These are phyloP conservation scores for Lacanobia wlatinum DNA, from an alignment of 2,888 invertebrate species.

Conservation along the genomic window DNA sequence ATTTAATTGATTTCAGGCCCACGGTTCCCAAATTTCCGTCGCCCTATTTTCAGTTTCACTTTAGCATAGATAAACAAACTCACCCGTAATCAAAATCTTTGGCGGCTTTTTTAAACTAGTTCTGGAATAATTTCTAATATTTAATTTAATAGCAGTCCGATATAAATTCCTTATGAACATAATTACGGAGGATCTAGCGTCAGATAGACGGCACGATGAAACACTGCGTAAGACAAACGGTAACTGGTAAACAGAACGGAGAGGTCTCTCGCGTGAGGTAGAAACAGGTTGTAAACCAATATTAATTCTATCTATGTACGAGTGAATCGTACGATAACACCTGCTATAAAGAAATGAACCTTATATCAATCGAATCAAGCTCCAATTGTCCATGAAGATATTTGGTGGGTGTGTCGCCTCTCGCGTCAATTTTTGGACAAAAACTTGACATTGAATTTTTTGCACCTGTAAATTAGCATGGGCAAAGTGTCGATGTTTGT, in stretches of 20 bases:
- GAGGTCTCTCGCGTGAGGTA: conserved; percentile 71
- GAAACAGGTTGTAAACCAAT: conserved; percentile 79
- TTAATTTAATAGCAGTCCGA: conserved; percentile 72
- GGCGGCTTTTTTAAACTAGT: conserved; percentile 80
- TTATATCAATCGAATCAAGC: conserved; percentile 60
- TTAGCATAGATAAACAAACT: conserved; percentile 68
- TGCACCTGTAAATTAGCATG: conserved; percentile 21
- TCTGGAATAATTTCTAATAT: conserved; percentile 78
- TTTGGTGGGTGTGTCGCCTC: conserved; percentile 76
- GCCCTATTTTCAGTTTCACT: conserved; percentile 23
- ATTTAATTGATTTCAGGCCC: no score
- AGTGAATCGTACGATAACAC: conserved; percentile 35
- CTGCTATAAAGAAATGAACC: conserved; percentile 65
- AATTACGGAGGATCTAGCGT: conserved; percentile 60
- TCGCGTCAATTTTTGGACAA: conserved; percentile 41
- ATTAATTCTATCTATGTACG: conserved; percentile 47
- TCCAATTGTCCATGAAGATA: conserved; percentile 34
- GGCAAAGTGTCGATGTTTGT: conserved; percentile 13
- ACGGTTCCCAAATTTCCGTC: not conserved
- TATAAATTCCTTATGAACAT: conserved; percentile 80
- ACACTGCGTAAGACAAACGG: conserved; percentile 76
- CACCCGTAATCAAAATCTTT: conserved; percentile 91
- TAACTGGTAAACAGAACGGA: conserved; percentile 74
- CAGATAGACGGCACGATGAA: conserved; percentile 75
- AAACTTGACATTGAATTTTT: conserved; percentile 65